Evolutionary conservation across 2,888 invertebrate species (phyloP).

Genomic region (Drosophila leonis): DNA sequence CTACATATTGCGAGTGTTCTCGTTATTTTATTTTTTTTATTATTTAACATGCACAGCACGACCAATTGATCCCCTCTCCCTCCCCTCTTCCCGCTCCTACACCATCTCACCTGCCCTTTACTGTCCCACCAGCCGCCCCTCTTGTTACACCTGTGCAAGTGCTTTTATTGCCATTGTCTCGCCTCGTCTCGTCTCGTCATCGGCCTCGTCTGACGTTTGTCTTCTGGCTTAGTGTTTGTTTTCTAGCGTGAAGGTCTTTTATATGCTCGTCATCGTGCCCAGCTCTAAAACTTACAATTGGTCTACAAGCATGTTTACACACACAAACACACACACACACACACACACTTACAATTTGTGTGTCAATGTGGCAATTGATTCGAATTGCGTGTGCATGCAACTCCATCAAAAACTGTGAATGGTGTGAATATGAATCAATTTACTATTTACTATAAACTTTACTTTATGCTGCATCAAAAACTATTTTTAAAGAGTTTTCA

Average conservation of each 20-base stretch:
- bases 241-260: constrained; percentile 72
- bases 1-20: constrained; percentile 36
- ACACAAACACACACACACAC: not conserved
- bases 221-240: constrained; percentile 56
- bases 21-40: constrained; percentile 37
- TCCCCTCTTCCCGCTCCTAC: no score
- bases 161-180: constrained; percentile 47
- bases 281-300: constrained; percentile 30
- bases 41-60: constrained; percentile 72
- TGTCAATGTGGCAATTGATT: constrained; percentile 79
- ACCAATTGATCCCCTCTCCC: constrained; percentile 50
- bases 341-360: constrained; percentile 41
- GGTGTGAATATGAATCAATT: constrained; percentile 48
- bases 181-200: constrained; percentile 48
- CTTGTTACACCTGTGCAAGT: constrained; percentile 25
- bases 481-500: not conserved
- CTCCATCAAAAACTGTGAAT: constrained; percentile 48
- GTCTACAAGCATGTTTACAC: constrained; percentile 24
- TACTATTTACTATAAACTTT: constrained; percentile 9
- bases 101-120: not conserved
- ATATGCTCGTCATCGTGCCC: constrained; percentile 55
- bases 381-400: constrained; percentile 71
- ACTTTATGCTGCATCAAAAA: not conserved
- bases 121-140: no score
- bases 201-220: constrained; percentile 41